phyloP scores from a whole-genome alignment of 1,140 invertebrate genomes.

The Pseudomyrmex sp. region DNA sequence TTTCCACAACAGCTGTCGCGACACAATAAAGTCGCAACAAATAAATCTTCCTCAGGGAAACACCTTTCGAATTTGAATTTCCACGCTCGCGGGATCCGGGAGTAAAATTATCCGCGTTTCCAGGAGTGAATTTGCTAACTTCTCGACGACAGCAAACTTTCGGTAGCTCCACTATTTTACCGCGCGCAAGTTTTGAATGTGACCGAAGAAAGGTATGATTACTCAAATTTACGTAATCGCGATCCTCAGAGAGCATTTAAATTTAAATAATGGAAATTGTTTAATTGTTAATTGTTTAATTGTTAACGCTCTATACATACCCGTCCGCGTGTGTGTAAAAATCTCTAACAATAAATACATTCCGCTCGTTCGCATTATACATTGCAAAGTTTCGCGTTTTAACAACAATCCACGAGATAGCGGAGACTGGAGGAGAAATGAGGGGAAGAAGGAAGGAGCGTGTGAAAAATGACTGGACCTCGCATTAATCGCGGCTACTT shows the following conservation, averaged over 20 bases:
- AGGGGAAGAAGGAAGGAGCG: background rate
- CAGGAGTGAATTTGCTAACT: constrained; percentile 58
- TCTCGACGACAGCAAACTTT: constrained; percentile 48
- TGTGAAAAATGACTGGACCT: constrained; percentile 73
- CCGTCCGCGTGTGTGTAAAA: background rate
- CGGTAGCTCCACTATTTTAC: constrained; percentile 42
- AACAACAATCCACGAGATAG: constrained; percentile 5
- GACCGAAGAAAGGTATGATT: constrained; percentile 46
- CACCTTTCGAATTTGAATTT: constrained; percentile 56
- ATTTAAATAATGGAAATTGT: constrained; percentile 42
- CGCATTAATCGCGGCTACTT: constrained; percentile 76
- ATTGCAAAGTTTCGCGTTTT: constrained; percentile 28
- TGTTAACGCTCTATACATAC: background rate
- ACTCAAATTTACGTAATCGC: constrained; percentile 46
- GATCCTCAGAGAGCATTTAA: constrained; percentile 12
- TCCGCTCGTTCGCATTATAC: constrained; percentile 30
- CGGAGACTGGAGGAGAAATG: background rate
- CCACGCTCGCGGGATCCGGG: constrained; percentile 28
- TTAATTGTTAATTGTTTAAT: background rate
- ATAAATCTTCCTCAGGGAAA: constrained; percentile 50
- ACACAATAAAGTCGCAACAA: constrained; percentile 54
- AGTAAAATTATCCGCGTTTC: constrained; percentile 54
- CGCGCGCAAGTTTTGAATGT: constrained; percentile 50
- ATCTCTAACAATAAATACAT: background rate
- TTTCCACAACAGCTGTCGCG: constrained; percentile 34